Evolutionary conservation across 2,113 vertebrate genomes (phyloP), one percentile per base, ranked within the genome.

Genomic region (Eulacestoma nigropectus): DNA sequence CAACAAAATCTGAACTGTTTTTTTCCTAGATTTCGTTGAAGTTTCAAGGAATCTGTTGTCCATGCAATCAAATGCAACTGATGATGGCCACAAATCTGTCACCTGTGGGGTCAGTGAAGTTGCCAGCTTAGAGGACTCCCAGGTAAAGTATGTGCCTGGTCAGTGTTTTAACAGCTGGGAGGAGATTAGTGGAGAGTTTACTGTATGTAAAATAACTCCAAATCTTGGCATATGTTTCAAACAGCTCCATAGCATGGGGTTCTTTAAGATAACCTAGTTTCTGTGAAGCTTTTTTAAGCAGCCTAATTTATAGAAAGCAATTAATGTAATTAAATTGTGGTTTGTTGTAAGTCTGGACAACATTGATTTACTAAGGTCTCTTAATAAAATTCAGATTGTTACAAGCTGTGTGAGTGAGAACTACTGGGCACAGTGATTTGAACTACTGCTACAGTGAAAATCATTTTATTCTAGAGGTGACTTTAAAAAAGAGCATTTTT

Each of bases 21-120:
- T 50, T 73, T n/a, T 90, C 96, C 83, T 81, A 99, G 99, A 99
- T 92, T 98, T 99, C 32, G 69, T 99, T 94, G 97, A 94, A 46
- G 96, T 98, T 96, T 97, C 98, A 87, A 97, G 96, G 95, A 98
- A 98, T 74, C 96, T 99, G 42, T 98, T 99, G 92, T 96, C 92
- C 76, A 44, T 97, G 90, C 98, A 98, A 49, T 64, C 98, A 90
- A 96, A 98, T 53, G 97, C 97, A 64, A 41, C 92, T 67, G 93
- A 72, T 47, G 52, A 89, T 30, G 57, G 47, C 37, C 96, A 94
- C 87, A 95, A 95, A 32, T 44, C 90, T 42, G 70, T 42, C 7
- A 69, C 64, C 19, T 83, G 96, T 68, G 96, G 93, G 9, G 79
- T 95, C 20, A 95, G 79, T 39, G 98, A 98, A 85, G 92, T 97